A percentile compares a stretch with the other conserved stretches of the same genome.
These are phyloP conservation scores for Tachycineta bicolor DNA, from an alignment of 2,113 vertebrate species.

Conservation along the genomic window DNA sequence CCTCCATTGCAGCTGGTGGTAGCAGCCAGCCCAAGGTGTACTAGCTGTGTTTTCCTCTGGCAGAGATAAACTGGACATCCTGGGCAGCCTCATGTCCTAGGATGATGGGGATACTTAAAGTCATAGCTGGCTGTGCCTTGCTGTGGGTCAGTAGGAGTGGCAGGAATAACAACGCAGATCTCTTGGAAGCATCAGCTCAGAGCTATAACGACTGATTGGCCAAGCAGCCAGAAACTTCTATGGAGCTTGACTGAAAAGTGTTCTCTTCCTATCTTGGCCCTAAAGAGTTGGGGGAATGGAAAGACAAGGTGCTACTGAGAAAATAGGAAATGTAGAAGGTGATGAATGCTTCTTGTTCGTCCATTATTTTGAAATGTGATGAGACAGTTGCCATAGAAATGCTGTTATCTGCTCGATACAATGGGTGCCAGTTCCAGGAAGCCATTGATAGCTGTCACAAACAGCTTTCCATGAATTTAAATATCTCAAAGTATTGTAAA, in stretches of 20 bases:
- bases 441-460: conserved; percentile 24
- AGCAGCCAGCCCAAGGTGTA: not conserved
- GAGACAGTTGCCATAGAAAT: conserved; percentile 62
- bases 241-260: not conserved
- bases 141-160: not conserved
- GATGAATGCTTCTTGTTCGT: not conserved
- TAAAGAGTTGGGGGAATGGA: not conserved
- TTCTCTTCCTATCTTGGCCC: not conserved
- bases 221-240: not conserved
- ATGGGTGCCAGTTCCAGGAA: not conserved
- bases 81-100: not conserved
- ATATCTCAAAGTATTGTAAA: not conserved
- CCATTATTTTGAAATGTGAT: not conserved
- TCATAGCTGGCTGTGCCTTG: not conserved
- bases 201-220: not conserved
- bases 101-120: not conserved
- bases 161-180: not conserved
- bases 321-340: not conserved
- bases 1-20: fast-evolving
- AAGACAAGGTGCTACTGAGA: not conserved
- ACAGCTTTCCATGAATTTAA: conserved; percentile 33
- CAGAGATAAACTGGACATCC: not conserved
- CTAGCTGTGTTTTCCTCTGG: not conserved
- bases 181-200: not conserved
- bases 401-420: not conserved